Evolutionary conservation across 2,888 invertebrate genomes (phyloP).

Genomic region (Siphlonurus alternatus): DNA sequence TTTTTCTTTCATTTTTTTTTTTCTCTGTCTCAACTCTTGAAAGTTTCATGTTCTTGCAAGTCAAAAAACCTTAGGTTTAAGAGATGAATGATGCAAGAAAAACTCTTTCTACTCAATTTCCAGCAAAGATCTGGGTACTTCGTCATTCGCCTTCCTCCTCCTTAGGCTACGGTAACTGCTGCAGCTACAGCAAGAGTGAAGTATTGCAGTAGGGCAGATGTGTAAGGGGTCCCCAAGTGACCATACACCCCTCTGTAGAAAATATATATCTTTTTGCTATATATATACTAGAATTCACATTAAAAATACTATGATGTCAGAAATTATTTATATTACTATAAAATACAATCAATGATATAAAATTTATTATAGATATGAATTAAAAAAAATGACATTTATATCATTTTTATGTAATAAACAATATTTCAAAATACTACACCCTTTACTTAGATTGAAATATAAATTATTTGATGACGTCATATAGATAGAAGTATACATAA

Average conservation of each 20-base stretch:
- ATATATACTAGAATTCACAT: background rate
- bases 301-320: background rate
- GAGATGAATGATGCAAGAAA: background rate
- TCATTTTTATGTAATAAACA: too few relatives aligned
- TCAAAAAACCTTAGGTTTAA: background rate
- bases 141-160: background rate
- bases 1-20: background rate
- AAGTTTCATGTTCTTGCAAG: background rate
- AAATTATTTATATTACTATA: background rate
- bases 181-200: background rate
- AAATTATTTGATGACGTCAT: too few relatives aligned
- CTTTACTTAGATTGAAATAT: too few relatives aligned
- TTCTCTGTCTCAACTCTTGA: background rate
- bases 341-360: background rate
- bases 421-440: too few relatives aligned
- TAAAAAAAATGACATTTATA: too few relatives aligned
- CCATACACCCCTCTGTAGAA: background rate
- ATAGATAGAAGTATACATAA: too few relatives aligned
- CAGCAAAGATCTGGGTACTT: background rate
- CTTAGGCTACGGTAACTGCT: background rate
- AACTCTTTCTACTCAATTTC: background rate
- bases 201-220: background rate
- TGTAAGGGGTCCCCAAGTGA: background rate
- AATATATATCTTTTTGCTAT: background rate
- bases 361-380: too few relatives aligned